Base-by-base conservation (phyloP, 2,797 vertebrate species). In the Hydrolagus colliei region DNA sequence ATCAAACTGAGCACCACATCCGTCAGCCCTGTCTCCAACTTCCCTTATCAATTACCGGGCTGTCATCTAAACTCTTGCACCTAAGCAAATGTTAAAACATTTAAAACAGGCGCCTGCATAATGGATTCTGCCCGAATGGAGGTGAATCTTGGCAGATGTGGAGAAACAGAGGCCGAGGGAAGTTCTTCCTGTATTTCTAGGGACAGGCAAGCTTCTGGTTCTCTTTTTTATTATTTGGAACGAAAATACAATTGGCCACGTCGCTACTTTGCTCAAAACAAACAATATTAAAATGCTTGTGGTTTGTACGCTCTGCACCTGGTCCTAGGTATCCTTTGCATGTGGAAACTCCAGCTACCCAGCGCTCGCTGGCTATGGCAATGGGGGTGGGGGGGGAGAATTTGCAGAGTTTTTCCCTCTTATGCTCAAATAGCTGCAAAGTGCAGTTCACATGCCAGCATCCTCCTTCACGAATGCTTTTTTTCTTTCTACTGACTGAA, bases 21-120 rank as follows among this genome's bases (percentile, higher is more conserved):
- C 86, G 90, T 90, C 90, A 90, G 89, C 86, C 87, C 90, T 89
- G 84, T 88, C 89, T 88, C 89, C 87, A 87, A 76, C 85, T 88
- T 87, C 86, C 86, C 87, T 89, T 89, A 89, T 89, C 89, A 89
- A 89, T 92, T 90, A 89, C n/a, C 87, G 0, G 85, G 86, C 88
- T 90, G 89, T 90, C 89, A 89, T 75, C 85, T 10, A 32, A 80
- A 87, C 90, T 90, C 73, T 86, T 89, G 86, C 59, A 63, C 86
- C 88, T 88, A 91, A 91, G 88, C 90, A 94, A 93, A 93, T 90
- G 87, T 88, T 89, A 86, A 88, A 62, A 87, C 73, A 71, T 84
- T 27, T 84, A 86, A 86, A 87, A 88, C 86, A 88, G 86, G 86
- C 67, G 12, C 80, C 85, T 59, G 67, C 84, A 72, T 72, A 84